Evolutionary conservation across 2,113 vertebrate genomes (phyloP).

Genomic region (Pogona vitticeps): DNA sequence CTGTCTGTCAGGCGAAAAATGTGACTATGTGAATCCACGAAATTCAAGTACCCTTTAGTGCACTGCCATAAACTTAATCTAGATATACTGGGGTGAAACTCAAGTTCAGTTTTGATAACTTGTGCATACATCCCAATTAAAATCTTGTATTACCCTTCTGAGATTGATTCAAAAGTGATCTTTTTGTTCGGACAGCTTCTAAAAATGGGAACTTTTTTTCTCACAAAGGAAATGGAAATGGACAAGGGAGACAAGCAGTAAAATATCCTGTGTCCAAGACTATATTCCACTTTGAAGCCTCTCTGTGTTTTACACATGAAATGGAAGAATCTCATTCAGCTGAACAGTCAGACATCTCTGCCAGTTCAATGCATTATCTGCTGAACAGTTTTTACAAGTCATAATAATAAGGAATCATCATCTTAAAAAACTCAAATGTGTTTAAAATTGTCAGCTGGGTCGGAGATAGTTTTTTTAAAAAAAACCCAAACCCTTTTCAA

Average conservation of each 20-base stretch:
- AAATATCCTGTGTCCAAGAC: not conserved
- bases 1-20: not conserved
- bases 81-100: not conserved
- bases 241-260: too few species aligned
- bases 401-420: not conserved
- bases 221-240: not conserved
- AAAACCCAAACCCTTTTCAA: not conserved
- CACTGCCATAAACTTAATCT: not conserved
- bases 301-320: not conserved
- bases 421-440: not conserved
- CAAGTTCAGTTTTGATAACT: not conserved
- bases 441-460: not conserved
- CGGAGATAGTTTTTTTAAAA: not conserved
- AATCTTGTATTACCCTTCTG: not conserved
- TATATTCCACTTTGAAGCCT: not conserved
- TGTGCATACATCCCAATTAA: not conserved
- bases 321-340: not conserved
- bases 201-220: not conserved
- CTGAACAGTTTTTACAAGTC: not conserved
- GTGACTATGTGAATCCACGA: not conserved
- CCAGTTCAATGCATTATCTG: not conserved
- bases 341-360: not conserved
- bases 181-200: not conserved
- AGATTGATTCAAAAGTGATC: not conserved
- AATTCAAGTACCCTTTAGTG: not conserved